Evolutionary conservation across 2,113 vertebrate genomes (phyloP).

Genomic region (Poeciliopsis turrubarensis): DNA sequence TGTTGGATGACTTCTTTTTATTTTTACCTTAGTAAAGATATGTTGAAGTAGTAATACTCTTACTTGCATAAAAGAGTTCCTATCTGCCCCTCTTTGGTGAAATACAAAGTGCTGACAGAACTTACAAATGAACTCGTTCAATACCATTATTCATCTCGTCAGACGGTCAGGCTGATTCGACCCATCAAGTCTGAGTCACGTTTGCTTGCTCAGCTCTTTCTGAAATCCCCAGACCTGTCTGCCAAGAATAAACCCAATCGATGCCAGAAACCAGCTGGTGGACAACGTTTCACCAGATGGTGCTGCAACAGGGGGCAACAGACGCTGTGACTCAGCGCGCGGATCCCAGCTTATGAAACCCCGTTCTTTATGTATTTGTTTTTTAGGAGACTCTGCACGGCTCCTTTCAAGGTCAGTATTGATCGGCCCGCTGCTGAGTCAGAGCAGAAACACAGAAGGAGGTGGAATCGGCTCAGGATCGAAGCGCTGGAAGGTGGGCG

Average conservation of each 20-base stretch:
- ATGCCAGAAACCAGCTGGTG: slow-evolving; percentile 14
- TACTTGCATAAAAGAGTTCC: too few species aligned
- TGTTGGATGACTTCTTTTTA: too few species aligned
- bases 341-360: not conserved
- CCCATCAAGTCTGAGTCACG: not conserved
- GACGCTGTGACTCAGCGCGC: slow-evolving; percentile 27
- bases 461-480: not conserved
- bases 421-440: slow-evolving; percentile 49
- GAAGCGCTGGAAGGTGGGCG: not conserved
- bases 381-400: slow-evolving; percentile 6
- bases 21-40: too few species aligned
- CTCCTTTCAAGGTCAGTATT: slow-evolving; percentile 50
- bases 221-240: slow-evolving; percentile 5
- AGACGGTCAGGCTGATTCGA: not conserved
- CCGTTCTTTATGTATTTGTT: slow-evolving; percentile 3
- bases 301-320: slow-evolving; percentile 14
- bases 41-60: too few species aligned
- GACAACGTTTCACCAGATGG: slow-evolving; percentile 50
- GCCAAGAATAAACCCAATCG: not conserved
- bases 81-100: not conserved
- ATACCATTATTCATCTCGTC: not conserved
- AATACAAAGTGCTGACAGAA: not conserved
- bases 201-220: slow-evolving; percentile 7
- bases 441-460: slow-evolving; percentile 19
- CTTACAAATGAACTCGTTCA: not conserved